Evolutionary conservation across 2,113 vertebrate genomes (phyloP).

Genomic region (Psammodynastes pulverulentus): DNA sequence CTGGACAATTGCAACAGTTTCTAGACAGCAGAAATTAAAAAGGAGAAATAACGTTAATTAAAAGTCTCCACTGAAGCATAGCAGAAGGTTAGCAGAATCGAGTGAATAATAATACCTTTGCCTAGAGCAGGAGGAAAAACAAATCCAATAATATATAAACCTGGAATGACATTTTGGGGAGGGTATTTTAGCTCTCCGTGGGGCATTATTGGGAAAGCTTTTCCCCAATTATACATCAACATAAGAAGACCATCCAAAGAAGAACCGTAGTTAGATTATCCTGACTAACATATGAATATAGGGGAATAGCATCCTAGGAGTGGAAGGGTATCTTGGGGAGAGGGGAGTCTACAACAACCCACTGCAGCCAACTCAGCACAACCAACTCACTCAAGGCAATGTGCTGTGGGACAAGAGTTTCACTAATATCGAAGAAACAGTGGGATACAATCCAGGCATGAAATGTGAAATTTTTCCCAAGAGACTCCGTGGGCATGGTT

Average conservation of each 20-base stretch:
- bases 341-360: not conserved
- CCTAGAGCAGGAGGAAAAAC: not conserved
- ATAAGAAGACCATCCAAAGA: not conserved
- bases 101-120: not conserved
- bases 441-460: no score
- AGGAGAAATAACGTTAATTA: not conserved
- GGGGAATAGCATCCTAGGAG: not conserved
- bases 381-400: not conserved
- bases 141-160: not conserved
- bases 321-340: not conserved
- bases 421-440: no score
- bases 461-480: no score
- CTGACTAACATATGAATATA: not conserved
- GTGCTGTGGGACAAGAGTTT: not conserved
- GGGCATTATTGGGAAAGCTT: not conserved
- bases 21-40: not conserved
- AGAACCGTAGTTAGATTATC: not conserved
- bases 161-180: not conserved
- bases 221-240: not conserved
- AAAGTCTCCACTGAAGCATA: not conserved
- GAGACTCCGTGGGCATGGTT: no score
- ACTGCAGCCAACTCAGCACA: rapidly evolving
- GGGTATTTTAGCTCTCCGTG: not conserved
- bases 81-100: not conserved
- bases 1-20: not conserved